Conservation (phyloP, 2,797 vertebrate species). For the Psittacula derbiana region DNA sequence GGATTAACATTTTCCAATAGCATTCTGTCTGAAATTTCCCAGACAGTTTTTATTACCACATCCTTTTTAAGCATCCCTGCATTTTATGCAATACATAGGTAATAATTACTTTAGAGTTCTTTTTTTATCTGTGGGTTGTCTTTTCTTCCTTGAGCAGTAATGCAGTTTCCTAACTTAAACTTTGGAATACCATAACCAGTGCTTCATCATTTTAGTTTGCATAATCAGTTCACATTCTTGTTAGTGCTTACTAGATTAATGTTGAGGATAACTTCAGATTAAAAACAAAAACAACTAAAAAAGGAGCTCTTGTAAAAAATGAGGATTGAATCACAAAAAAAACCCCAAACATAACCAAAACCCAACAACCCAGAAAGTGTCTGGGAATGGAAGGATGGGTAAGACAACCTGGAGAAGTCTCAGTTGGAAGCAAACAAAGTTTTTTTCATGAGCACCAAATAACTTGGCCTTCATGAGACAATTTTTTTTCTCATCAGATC, state of each 20-base stretch:
- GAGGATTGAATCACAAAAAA: background rate
- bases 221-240: background rate
- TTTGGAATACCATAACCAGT: background rate
- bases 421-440: rapidly evolving
- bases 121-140: background rate
- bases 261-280: background rate
- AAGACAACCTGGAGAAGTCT: background rate
- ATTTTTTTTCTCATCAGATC: background rate
- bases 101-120: background rate
- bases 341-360: background rate
- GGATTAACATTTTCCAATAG: slow-evolving; percentile 27
- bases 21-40: background rate
- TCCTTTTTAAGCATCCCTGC: background rate
- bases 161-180: background rate
- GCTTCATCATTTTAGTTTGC: rapidly evolving
- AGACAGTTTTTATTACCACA: background rate
- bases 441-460: background rate
- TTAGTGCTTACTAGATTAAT: background rate
- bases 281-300: background rate
- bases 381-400: background rate
- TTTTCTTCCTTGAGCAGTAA: background rate
- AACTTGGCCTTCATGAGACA: background rate
- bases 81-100: background rate
- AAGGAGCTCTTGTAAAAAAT: background rate
- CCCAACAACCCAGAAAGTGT: background rate